Percentiles rank a stretch among this genome's conserved stretches.
phyloP scores from a whole-genome alignment of 1,140 invertebrate genomes.

The Euwallacea fornicatus region DNA sequence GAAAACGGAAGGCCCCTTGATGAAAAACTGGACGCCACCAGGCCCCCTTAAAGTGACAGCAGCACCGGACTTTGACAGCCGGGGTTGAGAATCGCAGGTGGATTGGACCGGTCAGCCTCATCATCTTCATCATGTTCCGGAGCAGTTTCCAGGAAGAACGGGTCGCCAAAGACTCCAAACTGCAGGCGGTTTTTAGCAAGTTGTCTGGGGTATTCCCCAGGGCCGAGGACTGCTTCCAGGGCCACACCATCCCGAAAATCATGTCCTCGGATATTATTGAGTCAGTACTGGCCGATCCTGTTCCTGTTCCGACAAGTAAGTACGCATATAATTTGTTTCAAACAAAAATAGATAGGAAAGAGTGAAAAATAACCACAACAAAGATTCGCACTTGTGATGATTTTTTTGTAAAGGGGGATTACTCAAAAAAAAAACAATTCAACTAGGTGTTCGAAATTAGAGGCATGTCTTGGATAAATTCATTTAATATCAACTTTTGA shows the following conservation, averaged over 20 bases:
- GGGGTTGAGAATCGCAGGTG: slow-evolving; percentile 12
- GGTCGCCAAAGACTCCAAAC: slow-evolving; percentile 41
- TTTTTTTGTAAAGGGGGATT: too few relatives aligned
- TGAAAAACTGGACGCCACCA: slow-evolving; percentile 5
- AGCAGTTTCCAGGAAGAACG: slow-evolving; percentile 45
- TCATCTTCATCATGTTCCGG: slow-evolving; percentile 38
- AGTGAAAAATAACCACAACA: too few relatives aligned
- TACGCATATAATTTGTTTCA: not conserved
- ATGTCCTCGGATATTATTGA: slow-evolving; percentile 52
- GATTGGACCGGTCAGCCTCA: not conserved
- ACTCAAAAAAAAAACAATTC: not conserved
- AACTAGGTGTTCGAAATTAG: too few relatives aligned
- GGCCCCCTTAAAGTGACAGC: not conserved
- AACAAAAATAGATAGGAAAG: too few relatives aligned
- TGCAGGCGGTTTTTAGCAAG: slow-evolving; percentile 48
- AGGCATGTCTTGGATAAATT: too few relatives aligned
- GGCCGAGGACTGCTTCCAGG: slow-evolving; percentile 43
- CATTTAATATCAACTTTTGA: too few relatives aligned
- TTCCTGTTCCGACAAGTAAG: slow-evolving; percentile 45
- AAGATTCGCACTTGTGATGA: too few relatives aligned
- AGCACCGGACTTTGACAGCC: slow-evolving; percentile 19
- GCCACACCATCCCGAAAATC: slow-evolving; percentile 42
- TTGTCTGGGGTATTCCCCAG: slow-evolving; percentile 45
- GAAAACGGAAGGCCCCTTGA: slow-evolving; percentile 13
- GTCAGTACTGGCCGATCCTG: slow-evolving; percentile 47